Percentiles rank a stretch among this genome's conserved stretches.
These are phyloP conservation scores for Oscheius sp. DNA, from an alignment of 1,140 invertebrate genomes.

Conservation along the genomic window DNA sequence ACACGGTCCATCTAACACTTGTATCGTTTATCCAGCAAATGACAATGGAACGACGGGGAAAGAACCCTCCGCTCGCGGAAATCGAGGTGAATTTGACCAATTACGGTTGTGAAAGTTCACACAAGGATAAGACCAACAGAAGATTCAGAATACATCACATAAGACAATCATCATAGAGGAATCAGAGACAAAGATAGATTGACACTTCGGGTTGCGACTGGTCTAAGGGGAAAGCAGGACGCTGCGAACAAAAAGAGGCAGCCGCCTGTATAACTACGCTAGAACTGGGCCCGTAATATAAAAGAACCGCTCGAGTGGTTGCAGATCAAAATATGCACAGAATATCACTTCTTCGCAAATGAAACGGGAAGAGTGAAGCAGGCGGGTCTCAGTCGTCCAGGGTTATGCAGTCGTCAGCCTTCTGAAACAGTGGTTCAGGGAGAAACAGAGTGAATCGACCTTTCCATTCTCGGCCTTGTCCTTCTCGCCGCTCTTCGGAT, in stretches of 20 bases:
- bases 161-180: background rate
- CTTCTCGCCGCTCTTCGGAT: constrained; percentile 41
- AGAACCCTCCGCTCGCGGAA: background rate
- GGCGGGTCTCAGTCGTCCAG: constrained; percentile 26
- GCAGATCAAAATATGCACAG: background rate
- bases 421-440: background rate
- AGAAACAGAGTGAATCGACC: background rate
- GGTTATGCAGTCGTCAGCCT: constrained; percentile 21
- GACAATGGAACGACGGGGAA: background rate
- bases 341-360: background rate
- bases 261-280: no score
- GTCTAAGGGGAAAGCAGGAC: no score
- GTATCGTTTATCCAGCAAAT: background rate
- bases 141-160: no score
- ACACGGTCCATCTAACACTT: background rate
- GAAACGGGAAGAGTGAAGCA: no score
- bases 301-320: background rate
- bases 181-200: background rate
- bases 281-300: background rate
- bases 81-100: background rate
- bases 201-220: no score
- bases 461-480: background rate
- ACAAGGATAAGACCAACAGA: no score
- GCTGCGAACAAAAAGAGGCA: no score
- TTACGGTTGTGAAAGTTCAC: no score